Base-by-base conservation (phyloP, 2,113 vertebrate species). In the Alexandromys fortis region DNA sequence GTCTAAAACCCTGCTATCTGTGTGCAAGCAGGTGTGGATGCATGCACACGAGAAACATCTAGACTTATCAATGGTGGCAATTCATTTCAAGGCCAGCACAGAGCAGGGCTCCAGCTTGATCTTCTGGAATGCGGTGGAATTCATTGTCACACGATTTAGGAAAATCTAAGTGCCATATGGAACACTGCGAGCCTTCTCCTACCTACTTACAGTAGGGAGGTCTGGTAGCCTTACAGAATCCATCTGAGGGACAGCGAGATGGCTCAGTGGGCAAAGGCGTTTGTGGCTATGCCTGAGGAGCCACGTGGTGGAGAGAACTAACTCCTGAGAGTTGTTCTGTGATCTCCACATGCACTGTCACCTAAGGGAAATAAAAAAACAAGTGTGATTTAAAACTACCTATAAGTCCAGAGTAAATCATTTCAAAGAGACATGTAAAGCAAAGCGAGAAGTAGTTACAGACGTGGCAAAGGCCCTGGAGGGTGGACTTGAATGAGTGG, bases 61-160 rank as follows among this genome's bases (percentile, higher is more conserved):
- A 2, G 76, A 26, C 42, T 73, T 79, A 90, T 47, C 65, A 96
- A 61, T 0, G 42, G 33, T 77, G 30, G 49, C 55, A 55, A 63
- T 38, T 52, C 65, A 93, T 73, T 79, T 73, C 58, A 76, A 91
- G 21, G 21, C 33, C 33, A 42, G 55, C 35, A 38, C 75, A 75
- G n/a, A 90, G 10, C 19, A 52, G 42, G 21, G 13, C n/a, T 83
- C 70, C 6, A 10, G 33, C 49, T 85, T 96, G 16, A 21, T 65
- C 19, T 35, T 94, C 67, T 75, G 17, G 68, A 81, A 95, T 67
- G 24, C 28, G 65, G 78, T 24, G 67, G 67, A 87, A 61, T 92
- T 90, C 68, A 24, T 76, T 75, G 90, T 79, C 83, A 90, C 61
- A 10, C 58, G 10, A 89, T 87, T 91, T 90, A 87, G 86, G 88